Evolutionary conservation across 1,140 invertebrate genomes (phyloP), one percentile per base, ranked within the genome.

Genomic region (Drosophila hydei): DNA sequence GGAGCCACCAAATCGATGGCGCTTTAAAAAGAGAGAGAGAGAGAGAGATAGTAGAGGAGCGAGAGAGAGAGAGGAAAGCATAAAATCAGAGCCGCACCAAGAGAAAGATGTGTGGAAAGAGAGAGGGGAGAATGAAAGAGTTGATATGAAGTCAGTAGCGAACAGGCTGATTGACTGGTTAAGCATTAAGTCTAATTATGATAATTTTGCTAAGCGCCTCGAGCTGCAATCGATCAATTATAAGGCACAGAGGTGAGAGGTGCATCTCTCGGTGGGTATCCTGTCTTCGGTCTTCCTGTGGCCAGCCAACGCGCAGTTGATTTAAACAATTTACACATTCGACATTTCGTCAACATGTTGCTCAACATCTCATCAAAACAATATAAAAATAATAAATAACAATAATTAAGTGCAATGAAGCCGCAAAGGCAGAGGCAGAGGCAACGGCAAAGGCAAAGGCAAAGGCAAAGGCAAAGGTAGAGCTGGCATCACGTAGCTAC

Each of bases 371-470:
- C 81, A 87, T 87, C 81, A 87, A 87, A 85, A 81, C 81, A 81
- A 87, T 87, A 87, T 87, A 87, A 88, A 87, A 87, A 87, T 87
- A 87, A 87, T 87, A 87, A 87, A 87, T 87, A 87, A 87, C 83
- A 87, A 87, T 87, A 88, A 87, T 87, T 88, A 87, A 88, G 83
- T 72, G 78, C 83, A 87, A 87, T 87, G 71, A 87, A 88, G 81
- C 62, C 65, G 64, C 48, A 76, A 73, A 56, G 30, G 11, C 30
- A 33, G 30, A 33, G 30, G 9, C 30, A 11, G 30, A 33, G 9
- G 9, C 9, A 33, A 11, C 2, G 30, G 9, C 9, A 33, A 11
- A 33, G 30, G 30, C 30, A 33, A 1, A 27, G 25, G 25, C 25
- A 27, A 0, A 30, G 27, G 27, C 27, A 27, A 27, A 27, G 25